Base-by-base conservation (phyloP, 2,113 vertebrate species). In the Gambusia holbrooki region DNA sequence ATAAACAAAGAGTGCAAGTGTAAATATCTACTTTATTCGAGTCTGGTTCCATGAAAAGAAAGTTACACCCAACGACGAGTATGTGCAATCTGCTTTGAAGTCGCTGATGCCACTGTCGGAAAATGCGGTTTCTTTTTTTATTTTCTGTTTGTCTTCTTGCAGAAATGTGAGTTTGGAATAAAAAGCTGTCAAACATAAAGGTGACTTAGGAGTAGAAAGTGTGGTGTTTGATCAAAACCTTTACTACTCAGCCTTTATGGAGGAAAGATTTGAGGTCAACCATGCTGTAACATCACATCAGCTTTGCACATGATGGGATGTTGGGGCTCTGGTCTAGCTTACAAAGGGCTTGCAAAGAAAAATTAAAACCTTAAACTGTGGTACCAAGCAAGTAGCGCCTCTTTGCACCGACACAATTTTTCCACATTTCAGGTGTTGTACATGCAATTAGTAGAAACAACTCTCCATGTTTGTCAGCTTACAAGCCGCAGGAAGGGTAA, bases 1-100 rank as follows among this genome's bases (percentile, higher is more conserved):
- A 42, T 68, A 77, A 73, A 67, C 8, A 58, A 37, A 30, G 54
- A 28, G 7, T n/a, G 33, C 40, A 7, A 66, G 71, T 66, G 73
- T 27, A 51, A 15, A 74, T 15, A 35, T 28, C 61, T 28, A 7
- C 35, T 48, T 3, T 29, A 25, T n/a, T 51, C 62, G 25, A 72
- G 65, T 32, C 33, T 51, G 42, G 28, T 61, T 79, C 74, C 15
- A 33, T 67, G n/a, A 48, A n/a, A 29, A 61, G 32, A 33, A 62
- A 40, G 63, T 3, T 35, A 8, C 66, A 71, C 54, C 14, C 45
- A 62, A 42, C 4, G 25, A 25, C 9, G 35, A 37, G 14, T 15
- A 35, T 14, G 22, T 66, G 11, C 4, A 5, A 15, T n/a, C n/a
- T 27, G 13, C 25, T 40, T 40, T 51, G 27, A 79, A 73, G n/a